Evolutionary conservation across 30 jellyfish, hydroid and myxozoan genomes (phyloP), one percentile per base, ranked within the genome.

Genomic region (Pelagia noctiluca): DNA sequence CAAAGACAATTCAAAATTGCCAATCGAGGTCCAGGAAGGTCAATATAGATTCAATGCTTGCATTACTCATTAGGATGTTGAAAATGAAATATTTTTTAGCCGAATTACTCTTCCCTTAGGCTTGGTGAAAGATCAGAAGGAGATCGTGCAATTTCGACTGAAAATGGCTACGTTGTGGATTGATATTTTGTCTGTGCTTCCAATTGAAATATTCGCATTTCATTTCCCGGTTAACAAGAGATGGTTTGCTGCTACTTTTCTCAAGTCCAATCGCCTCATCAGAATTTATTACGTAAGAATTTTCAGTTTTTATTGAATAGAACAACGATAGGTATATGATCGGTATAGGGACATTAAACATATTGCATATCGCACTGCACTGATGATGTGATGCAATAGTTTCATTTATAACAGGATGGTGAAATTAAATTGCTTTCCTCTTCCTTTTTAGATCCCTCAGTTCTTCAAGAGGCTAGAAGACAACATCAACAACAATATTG

Each of bases 211-310:
- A 54, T 54, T 83, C 65, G 87, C 92, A 1, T 69, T 83, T 32
- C 1, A 62, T 3, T 54, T 8, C 16, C 33, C 87, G 18, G 31
- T 75, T 12, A n/a, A 35, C 46, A 62, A 54, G 19, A 34, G 73
- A 50, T 89, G 97, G 97, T 18, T 61, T 53, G 87, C 88, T 1
- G 97, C 92, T 23, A 82, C 97, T 3, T 83, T 89, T 22, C 79
- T 89, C 16, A 35, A 82, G 42, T 66, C 91, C 3, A 89, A 89
- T 76, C 91, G 97, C 1, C 78, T 89, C 26, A 2, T 89, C 46
- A 73, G 83, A 52, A 60, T 89, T 1, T 82, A 60, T 68, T 63
- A 75, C 82, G 97, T 89, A 49, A 50, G 92, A 52, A 34, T 33
- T 35, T 61, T 78, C 11, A n/a, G 86, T 75, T 42, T 46, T 75